phyloP scores from a whole-genome alignment of 1,140 invertebrate genomes.

The Scaptomyza hsui region DNA sequence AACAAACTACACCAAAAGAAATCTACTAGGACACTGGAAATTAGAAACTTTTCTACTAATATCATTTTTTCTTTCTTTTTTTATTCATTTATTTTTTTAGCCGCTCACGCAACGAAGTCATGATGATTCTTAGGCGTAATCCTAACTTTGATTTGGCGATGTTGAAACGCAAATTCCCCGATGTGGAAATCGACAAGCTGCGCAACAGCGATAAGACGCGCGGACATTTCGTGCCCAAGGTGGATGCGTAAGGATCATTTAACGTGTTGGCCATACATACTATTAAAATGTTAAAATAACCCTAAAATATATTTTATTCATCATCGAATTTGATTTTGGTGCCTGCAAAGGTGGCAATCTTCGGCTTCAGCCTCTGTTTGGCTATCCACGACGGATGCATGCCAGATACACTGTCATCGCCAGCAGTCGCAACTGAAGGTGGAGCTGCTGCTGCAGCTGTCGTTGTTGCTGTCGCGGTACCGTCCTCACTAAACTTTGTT shows the following conservation, averaged over 20 bases:
- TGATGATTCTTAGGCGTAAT: constrained; percentile 88
- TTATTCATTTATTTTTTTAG: constrained; percentile 84
- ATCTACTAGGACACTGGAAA: too few relatives aligned
- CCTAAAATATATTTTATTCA: constrained; percentile 34
- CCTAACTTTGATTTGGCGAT: constrained; percentile 90
- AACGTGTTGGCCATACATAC: not conserved
- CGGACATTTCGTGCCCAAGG: constrained; percentile 86
- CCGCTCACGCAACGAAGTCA: constrained; percentile 87
- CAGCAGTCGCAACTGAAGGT: not conserved
- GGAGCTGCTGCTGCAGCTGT: not conserved
- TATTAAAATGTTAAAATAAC: constrained; percentile 27
- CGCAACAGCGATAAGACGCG: constrained; percentile 85
- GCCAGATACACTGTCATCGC: constrained; percentile 14
- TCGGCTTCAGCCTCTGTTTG: constrained; percentile 84
- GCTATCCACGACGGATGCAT: constrained; percentile 87
- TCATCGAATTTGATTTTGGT: constrained; percentile 83
- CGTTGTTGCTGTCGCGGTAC: constrained; percentile 10
- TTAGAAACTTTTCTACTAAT: too few relatives aligned
- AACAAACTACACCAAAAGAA: not conserved
- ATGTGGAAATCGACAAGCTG: constrained; percentile 89
- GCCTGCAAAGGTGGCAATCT: constrained; percentile 74
- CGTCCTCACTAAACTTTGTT: constrained; percentile 76
- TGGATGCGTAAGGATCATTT: constrained; percentile 38
- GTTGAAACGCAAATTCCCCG: constrained; percentile 90
- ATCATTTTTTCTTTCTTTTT: too few relatives aligned